phyloP scores from a whole-genome alignment of 2,888 invertebrate genomes.

The Tillus elongatus region DNA sequence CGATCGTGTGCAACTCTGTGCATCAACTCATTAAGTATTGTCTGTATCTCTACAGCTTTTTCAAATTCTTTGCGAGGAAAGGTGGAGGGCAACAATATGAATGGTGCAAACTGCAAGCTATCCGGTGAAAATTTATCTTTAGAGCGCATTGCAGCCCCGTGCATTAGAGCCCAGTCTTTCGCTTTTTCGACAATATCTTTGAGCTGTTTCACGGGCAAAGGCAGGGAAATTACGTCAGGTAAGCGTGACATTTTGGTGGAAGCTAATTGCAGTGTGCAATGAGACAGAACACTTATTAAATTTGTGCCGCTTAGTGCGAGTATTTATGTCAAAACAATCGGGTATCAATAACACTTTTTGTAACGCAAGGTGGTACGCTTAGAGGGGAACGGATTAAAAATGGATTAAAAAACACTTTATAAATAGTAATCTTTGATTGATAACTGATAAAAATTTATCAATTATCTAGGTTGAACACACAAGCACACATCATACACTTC shows the following conservation, averaged over 20 bases:
- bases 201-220: conserved; percentile 55
- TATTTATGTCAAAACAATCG: no score
- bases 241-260: conserved; percentile 36
- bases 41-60: conserved; percentile 65
- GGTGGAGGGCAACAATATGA: conserved; percentile 66
- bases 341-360: no score
- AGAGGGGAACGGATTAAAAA: no score
- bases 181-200: conserved; percentile 60
- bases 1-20: conserved; percentile 78
- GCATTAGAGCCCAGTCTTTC: conserved; percentile 79
- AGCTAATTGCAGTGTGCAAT: no score
- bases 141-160: conserved; percentile 72
- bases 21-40: conserved; percentile 69
- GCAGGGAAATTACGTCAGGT: conserved; percentile 55
- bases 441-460: no score
- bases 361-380: no score
- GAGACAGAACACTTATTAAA: no score
- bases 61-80: conserved; percentile 69
- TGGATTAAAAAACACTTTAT: no score
- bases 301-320: no score
- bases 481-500: no score
- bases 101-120: conserved; percentile 67
- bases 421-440: no score
- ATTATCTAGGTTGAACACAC: no score
- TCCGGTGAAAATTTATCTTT: conserved; percentile 57